Base-by-base conservation (phyloP, 2,113 vertebrate genomes). In the Passer montanus region DNA sequence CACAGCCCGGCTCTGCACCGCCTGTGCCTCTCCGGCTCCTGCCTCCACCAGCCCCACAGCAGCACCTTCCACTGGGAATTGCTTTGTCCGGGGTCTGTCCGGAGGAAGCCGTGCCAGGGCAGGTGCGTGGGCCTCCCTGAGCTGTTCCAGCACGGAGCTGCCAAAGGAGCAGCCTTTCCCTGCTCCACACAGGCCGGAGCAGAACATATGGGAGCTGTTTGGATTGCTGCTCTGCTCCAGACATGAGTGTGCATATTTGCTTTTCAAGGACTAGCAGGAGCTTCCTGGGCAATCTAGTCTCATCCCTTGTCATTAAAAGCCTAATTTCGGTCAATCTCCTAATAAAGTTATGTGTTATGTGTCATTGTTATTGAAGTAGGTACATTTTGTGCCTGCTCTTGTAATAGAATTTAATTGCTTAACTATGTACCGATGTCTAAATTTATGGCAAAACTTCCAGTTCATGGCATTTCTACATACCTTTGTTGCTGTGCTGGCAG, bases 191-290 rank as follows among this genome's bases (percentile, higher is more conserved):
- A 60, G 80, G 72, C 64, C 73, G 1, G 87, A 55, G 77, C 84
- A 21, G 56, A 47, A 7, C 82, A 4, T 24, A 12, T 11, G 75
- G 86, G 39, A 89, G 91, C 86, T 84, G 72, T 21, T 53, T 3
- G 12, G 62, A 7, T 82, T 12, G 62, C 82, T 72, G 9, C 67
- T 76, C 52, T 47, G 31, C 28, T 52, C 12, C 55, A 52, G 93
- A 77, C 52, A 83, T 96, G 95, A 96, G 95, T 94, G 69, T 94
- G 96, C 95, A 78, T 26, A 44, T 95, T 93, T 70, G 52, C 80
- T 66, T 80, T 22, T 31, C 37, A 69, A 84, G 50, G 50, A 30
- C 80, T 70, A 9, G n/a, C 69, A 60, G 62, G 44, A 72, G 3
- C 23, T 35, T 55, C 43, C 35, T 55, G 87, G 12, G 52, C 43